Base-by-base conservation (phyloP, 1,140 invertebrate species). In the Zelostemma sp. region DNA sequence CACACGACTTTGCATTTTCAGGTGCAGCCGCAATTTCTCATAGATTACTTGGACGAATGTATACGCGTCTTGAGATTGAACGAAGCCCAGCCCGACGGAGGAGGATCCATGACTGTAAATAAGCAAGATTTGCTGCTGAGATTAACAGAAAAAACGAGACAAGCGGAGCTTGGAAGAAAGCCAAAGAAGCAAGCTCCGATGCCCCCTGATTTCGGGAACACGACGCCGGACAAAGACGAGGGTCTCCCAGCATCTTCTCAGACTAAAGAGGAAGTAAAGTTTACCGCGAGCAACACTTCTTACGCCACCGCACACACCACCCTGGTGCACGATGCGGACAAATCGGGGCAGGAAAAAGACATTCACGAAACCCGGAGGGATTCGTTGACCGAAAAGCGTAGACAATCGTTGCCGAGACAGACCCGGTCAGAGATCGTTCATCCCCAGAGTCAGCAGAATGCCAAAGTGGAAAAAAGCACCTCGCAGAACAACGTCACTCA, bases 21-120 rank as follows among this genome's bases (percentile, higher is more conserved):
- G 90, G 89, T 91, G 19, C 87, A 90, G 57, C 89, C 91, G 21
- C 88, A 91, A 64, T 91, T 91, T 73, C 87, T 91, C 73, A 85
- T 92, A 28, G 86, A 88, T 48, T 93, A 92, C 75, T 69, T 93
- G 15, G 90, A 91, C 61, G 89, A 89, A 53, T 91, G 90, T 50
- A 89, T 93, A 53, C 85, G 87, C 63, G 88, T 87, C 63, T 77
- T 93, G 49, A 88, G 86, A 21, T 78, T 77, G 59, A 74, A 86
- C 72, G 82, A 88, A 72, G 85, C 85, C 76, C 84, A 84, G 77
- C 83, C 81, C 76, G 85, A 75, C 85, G 88, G 77, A 48, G n/a
- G n/a, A n/a, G n/a, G 33, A 6, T 75, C 74, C 16, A 40, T 81
- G 8, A 75, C 81, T n/a, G 60, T 82, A 0, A 85, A 86, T 25